Base-by-base conservation (phyloP, 2,888 invertebrate species). In the Cephus pulcher region DNA sequence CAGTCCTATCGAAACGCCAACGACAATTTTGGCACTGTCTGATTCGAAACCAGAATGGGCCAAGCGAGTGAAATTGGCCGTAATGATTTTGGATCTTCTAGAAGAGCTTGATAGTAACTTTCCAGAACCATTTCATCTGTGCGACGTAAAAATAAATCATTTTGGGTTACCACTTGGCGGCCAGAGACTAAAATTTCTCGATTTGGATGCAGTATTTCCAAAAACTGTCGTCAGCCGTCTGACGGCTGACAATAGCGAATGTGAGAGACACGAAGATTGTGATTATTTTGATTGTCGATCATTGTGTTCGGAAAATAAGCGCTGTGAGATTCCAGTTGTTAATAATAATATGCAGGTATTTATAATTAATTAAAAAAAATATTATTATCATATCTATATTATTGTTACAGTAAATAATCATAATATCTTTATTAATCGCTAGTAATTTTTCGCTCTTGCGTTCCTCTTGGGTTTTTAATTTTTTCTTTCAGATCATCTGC, bases 251-350 rank as follows among this genome's bases (percentile, higher is more conserved):
- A 91, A 91, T 11, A 89, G 90, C 33, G 86, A 88, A 12, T 96
- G 96, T 88, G 89, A 91, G 12, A 90, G 88, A 34, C 94, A 95
- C 87, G 92, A 93, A 75, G 95, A 95, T 85, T 96, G 96, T 90
- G 94, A 94, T 88, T 94, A 94, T 87, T 94, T 94, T 83, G 95
- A 95, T 85, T 95, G 95, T 86, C 92, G 94, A 71, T 94, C 95
- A 0, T 90, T 92, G 79, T 96, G 95, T 88, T 93, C 94, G 84
- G 85, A 91, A 4, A 92, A 91, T 12, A 90, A 92, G 37, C 93
- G 92, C 82, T 95, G 95, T 89, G 92, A 93, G 76, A 90, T 91
- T 74, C 91, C 92, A 1, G 93, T 95, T 2, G 92, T 92, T 9
- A 95, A 95, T 87, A 94, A 94, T 86, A 95, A 95, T 89, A 89